Base-by-base conservation (phyloP, 2,797 vertebrate species). In the Threskiornis aethiopicus region DNA sequence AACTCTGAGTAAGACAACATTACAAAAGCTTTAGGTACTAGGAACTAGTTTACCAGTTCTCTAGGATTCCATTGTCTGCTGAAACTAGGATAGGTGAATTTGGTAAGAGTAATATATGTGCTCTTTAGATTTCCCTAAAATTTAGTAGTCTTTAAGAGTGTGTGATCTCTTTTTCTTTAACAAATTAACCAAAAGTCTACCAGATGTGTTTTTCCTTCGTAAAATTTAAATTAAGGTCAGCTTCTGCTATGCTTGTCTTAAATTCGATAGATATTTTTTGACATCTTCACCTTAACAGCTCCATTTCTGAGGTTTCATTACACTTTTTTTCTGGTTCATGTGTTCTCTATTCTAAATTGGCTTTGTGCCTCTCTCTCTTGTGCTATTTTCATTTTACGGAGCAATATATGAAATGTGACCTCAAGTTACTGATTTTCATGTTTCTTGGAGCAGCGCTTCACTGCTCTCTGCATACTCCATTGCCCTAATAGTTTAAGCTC, bases 401-500 rank as follows among this genome's bases (percentile, higher is more conserved):
- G 65, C 29, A 71, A 61, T 84, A 35, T 89, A 62, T 49, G 35
- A 94, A 92, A 95, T 58, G 61, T 93, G 89, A 85, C 78, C 84
- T 87, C 35, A 41, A 73, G 67, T 87, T 92, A 76, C 73, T 58
- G 75, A 90, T 85, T 95, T 94, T 84, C 59, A 17, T 58, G 72
- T 85, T 94, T 83, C 78, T 84, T 0, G 0, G 35, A 93, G 67
- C 75, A 81, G 46, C 0, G 5, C 90, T 92, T 92, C 75, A 6
- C 64, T 86, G 89, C 75, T 92, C 14, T 78, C 57, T 84, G 46
- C 75, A 81, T 91, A 78, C 90, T 86, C 61, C 84, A 71, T 81
- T 96, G 79, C 90, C 61, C 76, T 94, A 67, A 85, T 69, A 92
- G 84, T 89, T 91, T 83, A 82, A 95, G 71, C 84, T 80, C 42